phyloP scores from a whole-genome alignment of 2,888 invertebrate species.

The Laothoe populi region DNA sequence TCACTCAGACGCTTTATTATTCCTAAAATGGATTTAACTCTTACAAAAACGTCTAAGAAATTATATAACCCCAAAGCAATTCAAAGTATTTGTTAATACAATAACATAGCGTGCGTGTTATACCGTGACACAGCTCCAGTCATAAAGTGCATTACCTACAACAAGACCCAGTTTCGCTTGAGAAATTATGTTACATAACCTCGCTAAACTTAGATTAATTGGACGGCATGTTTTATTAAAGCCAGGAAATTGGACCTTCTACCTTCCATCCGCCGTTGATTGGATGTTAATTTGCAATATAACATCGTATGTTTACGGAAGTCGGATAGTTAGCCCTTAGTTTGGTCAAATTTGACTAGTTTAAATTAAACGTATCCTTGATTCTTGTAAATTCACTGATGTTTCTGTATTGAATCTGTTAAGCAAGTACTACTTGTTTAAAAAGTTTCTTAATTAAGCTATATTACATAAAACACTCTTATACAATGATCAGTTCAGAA shows the following conservation, averaged over 20 bases:
- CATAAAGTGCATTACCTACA: constrained; percentile 8
- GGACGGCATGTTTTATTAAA: background rate
- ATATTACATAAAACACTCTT: no score
- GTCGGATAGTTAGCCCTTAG: background rate
- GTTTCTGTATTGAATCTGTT: background rate
- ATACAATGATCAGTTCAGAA: no score
- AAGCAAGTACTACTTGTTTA: no score
- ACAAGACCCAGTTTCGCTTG: constrained; percentile 23
- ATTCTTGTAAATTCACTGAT: background rate
- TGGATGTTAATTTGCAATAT: constrained; percentile 10
- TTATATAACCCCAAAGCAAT: background rate
- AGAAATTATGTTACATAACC: constrained; percentile 25
- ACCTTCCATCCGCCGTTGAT: constrained; percentile 1
- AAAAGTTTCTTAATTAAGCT: no score
- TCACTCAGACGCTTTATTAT: background rate
- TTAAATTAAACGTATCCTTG: background rate
- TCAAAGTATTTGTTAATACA: background rate
- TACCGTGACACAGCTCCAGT: background rate
- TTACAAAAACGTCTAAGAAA: background rate
- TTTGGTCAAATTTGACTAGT: background rate
- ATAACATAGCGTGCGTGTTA: constrained; percentile 12
- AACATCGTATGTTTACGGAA: background rate
- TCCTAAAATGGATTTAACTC: background rate
- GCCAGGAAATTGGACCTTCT: constrained; percentile 7
- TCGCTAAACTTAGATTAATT: constrained; percentile 20